phyloP scores from a whole-genome alignment of 2,113 vertebrate species.

The Syngnathus floridae region DNA sequence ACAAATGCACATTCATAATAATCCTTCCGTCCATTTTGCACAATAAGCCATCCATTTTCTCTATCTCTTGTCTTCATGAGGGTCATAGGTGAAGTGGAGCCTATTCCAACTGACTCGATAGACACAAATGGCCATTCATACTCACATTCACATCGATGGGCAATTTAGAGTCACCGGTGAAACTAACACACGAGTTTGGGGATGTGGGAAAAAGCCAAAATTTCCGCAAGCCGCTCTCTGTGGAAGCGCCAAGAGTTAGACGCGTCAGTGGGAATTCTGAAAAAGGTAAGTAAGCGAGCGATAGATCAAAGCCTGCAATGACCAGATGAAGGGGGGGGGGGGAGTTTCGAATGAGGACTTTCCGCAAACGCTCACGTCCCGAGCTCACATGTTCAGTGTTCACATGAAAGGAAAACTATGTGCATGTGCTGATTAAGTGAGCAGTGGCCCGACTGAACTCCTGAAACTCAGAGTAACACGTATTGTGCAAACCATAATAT shows the following conservation, averaged over 20 bases:
- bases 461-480: neutral
- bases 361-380: conserved; percentile 19
- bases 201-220: no score
- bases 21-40: no score
- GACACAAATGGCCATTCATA: no score
- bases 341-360: conserved; percentile 36
- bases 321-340: conserved; percentile 31
- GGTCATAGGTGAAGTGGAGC: no score
- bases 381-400: conserved; percentile 9
- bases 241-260: conserved; percentile 9
- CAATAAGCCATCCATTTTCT: no score
- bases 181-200: no score
- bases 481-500: neutral
- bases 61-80: no score
- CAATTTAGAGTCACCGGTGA: no score
- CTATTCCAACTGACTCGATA: no score
- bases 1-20: no score
- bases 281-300: conserved; percentile 45
- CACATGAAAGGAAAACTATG: neutral
- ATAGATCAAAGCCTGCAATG: conserved; percentile 54
- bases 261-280: conserved; percentile 52
- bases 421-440: neutral
- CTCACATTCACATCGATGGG: no score
- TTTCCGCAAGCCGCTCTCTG: conserved; percentile 18
- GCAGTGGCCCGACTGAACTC: neutral